Base-by-base conservation (phyloP, 2,113 vertebrate species). In the Microcebus jonahi region DNA sequence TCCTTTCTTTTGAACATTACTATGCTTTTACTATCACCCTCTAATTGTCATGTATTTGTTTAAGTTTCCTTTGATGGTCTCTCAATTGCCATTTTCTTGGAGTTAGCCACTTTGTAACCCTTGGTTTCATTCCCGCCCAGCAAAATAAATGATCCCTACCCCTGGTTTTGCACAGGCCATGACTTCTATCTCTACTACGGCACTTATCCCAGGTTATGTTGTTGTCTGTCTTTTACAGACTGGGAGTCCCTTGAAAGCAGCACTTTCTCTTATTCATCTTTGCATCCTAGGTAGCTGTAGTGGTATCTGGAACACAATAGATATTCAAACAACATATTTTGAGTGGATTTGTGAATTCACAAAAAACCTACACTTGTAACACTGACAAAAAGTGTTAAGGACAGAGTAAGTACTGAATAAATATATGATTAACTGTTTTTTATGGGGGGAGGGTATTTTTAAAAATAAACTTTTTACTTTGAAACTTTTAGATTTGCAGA, bases 71-170 rank as follows among this genome's bases (percentile, higher is more conserved):
- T 34, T 48, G 65, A 27, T 85, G 50, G 42, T 67, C 36, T 50
- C 34, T 42, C 23, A 76, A 70, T 50, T 97, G 82, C 90, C 94
- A 96, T 97, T 87, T 95, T 97, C 93, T 98, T 93, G 89, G 39
- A 59, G 45, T 67, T 57, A 57, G 48, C 9, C 2, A 8, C 31
- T 82, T 59, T 75, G 84, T 63, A 65, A 63, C n/a, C 39, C 77
- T 84, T 67, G 67, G 23, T 34, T 68, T 76, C 91, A 80, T 25
- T 36, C 14, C 29, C 14, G 36, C 8, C 21, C 39, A 80, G 87
- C 34, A 63, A 86, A 86, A 65, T 17, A 36, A 75, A 65, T 8
- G 65, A 59, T 27, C 42, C 21, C 15, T 48, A 53, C 1, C 29
- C 59, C n/a, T 57, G 68, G 42, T 55, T 92, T 68, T 21, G n/a